Base-by-base conservation (phyloP, 2,888 invertebrate genomes). In the Shargacucullia verbasci region DNA sequence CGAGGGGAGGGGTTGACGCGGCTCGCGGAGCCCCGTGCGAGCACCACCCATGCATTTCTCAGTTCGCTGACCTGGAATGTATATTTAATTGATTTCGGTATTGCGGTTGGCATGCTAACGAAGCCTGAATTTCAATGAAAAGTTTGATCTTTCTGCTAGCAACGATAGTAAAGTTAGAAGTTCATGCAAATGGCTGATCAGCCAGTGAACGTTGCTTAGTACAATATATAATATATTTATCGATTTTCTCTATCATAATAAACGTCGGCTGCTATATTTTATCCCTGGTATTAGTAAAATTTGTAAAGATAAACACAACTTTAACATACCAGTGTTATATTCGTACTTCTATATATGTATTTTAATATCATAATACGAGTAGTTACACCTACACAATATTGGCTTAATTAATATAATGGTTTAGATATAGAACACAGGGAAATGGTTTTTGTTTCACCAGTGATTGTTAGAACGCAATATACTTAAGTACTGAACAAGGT, bases 71-170 rank as follows among this genome's bases (percentile, higher is more conserved):
- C 78, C 84, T 78, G 88, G 85, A 88, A 87, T 84, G 83, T 81
- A 85, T 84, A 85, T 89, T 86, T 89, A 89, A 90, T 90, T 89
- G 88, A 90, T 90, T 88, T 84, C 76, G 79, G 79, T 82, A 83
- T 84, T 85, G 84, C 83, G 82, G 81, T 71, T 80, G 80, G 81
- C 76, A 80, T 72, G 81, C 78, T 82, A 81, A 83, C 83, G 80
- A 83, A 81, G 73, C 76, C 65, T 67, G 76, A 78, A 80, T 82
- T 81, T 80, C 73, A 78, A 67, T 80, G 74, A 83, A 81, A 83
- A 81, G 76, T 84, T 81, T 81, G 76, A 82, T 81, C 72, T 82
- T 70, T 80, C 64, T 54, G 56, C 61, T 73, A 76, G 61, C 80
- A 78, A 73, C 62, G 65, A 69, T 64, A 59, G 58, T 47, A 59